phyloP scores from a whole-genome alignment of 1,140 invertebrate species.

The Triops longicaudatus region DNA sequence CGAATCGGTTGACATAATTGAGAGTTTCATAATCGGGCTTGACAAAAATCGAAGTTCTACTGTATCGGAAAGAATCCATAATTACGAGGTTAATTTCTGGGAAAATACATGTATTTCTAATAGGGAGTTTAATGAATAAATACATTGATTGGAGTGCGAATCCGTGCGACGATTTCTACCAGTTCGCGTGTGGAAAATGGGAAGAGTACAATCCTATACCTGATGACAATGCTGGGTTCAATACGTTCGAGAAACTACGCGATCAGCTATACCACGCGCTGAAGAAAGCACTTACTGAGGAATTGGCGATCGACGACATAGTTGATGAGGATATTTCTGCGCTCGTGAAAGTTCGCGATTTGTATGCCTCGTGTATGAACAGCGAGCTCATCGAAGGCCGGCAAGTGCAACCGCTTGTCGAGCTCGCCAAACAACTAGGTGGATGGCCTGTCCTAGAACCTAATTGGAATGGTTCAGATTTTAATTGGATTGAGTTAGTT shows the following conservation, averaged over 20 bases:
- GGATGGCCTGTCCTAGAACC: constrained; percentile 72
- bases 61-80: too few relatives aligned
- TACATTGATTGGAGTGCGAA: constrained; percentile 67
- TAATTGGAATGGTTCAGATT: constrained; percentile 52
- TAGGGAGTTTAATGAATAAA: constrained; percentile 56
- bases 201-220: constrained; percentile 71
- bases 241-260: constrained; percentile 71
- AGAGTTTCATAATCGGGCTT: too few relatives aligned
- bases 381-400: constrained; percentile 54
- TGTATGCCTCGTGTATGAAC: constrained; percentile 80
- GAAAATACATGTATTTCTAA: too few relatives aligned
- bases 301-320: constrained; percentile 32
- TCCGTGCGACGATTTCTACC: constrained; percentile 86
- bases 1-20: neutral
- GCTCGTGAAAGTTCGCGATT: constrained; percentile 60
- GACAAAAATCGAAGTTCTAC: too few relatives aligned
- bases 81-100: too few relatives aligned
- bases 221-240: constrained; percentile 66
- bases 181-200: constrained; percentile 84
- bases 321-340: constrained; percentile 42
- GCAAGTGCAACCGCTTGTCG: constrained; percentile 58
- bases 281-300: constrained; percentile 55
- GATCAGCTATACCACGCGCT: constrained; percentile 62
- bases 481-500: constrained; percentile 66
- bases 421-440: constrained; percentile 62